Conservation (phyloP, 35 echinoderm and acorn worm genomes). For the Eucidaris tribuloides region DNA sequence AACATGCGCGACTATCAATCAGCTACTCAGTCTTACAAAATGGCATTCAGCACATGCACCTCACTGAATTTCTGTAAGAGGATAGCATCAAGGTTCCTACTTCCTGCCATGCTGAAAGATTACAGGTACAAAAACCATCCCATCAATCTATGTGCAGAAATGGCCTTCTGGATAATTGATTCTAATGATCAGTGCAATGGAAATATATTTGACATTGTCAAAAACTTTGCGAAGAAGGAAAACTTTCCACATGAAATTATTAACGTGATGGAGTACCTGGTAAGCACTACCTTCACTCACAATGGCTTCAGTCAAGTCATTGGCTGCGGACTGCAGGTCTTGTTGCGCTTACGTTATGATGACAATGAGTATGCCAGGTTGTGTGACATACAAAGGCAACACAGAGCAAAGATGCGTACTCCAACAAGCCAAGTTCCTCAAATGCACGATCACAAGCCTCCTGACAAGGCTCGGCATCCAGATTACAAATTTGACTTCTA, state of each 20-base stretch:
- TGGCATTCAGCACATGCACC: not conserved
- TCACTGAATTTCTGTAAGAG: not conserved
- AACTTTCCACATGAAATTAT: slow-evolving; percentile 2
- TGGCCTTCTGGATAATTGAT: slow-evolving; percentile 17
- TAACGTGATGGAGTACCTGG: slow-evolving; percentile 13
- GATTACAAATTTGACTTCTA: not conserved
- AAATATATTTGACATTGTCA: not conserved
- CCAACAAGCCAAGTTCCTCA: not conserved
- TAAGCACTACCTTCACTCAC: not conserved
- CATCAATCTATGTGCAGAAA: not conserved
- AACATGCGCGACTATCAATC: not conserved
- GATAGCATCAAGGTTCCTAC: not conserved
- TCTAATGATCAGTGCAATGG: not conserved
- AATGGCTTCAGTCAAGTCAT: not conserved
- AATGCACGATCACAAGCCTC: not conserved
- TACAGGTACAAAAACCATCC: not conserved
- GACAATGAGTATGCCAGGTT: not conserved
- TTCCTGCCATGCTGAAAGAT: not conserved
- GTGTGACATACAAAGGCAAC: not conserved
- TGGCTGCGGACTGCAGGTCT: not conserved
- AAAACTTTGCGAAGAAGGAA: not conserved
- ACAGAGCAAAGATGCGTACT: not conserved
- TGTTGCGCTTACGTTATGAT: not conserved
- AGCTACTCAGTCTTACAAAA: slow-evolving; percentile 14
- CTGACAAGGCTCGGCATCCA: not conserved